phyloP scores from a whole-genome alignment of 23 tunicate genomes.

The Phallusia fumigata region DNA sequence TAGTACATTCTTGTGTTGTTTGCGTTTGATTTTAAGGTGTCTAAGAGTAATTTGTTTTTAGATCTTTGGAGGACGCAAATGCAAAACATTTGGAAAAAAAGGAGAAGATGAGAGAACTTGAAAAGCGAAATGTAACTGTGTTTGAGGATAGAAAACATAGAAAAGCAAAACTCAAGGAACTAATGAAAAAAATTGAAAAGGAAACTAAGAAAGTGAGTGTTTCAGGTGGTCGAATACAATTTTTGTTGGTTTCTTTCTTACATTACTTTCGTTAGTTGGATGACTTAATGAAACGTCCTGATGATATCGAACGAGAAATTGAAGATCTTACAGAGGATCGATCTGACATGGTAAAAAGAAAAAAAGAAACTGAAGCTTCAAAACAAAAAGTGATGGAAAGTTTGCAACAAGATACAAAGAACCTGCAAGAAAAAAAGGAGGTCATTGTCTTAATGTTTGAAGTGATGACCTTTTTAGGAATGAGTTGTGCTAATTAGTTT shows the following conservation, averaged over 20 bases:
- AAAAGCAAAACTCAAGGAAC: constrained; percentile 63
- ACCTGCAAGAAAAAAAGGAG: constrained; percentile 66
- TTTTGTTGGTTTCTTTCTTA: constrained; percentile 1
- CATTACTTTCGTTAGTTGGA: constrained; percentile 1
- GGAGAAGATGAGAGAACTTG: constrained; percentile 80
- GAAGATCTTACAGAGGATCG: constrained; percentile 37
- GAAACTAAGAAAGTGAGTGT: constrained; percentile 46
- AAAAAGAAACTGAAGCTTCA: constrained; percentile 57
- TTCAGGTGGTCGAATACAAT: not conserved
- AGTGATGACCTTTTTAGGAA: too few relatives aligned
- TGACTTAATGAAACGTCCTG: constrained; percentile 22
- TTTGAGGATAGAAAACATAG: constrained; percentile 85
- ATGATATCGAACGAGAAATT: constrained; percentile 33
- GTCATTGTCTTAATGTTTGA: not conserved
- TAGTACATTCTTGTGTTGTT: not conserved
- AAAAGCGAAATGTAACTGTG: constrained; percentile 72
- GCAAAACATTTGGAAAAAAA: constrained; percentile 54
- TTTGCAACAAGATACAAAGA: constrained; percentile 63
- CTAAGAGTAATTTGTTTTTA: not conserved
- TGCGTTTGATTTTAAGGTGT: not conserved
- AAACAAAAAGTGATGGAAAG: constrained; percentile 42
- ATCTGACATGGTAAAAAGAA: constrained; percentile 42
- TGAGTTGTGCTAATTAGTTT: too few relatives aligned
- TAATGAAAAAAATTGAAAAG: constrained; percentile 56
- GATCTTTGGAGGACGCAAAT: not conserved